Evolutionary conservation across 2,888 invertebrate species (phyloP), one percentile per base, ranked within the genome.

Genomic region (Julus scandinavius): DNA sequence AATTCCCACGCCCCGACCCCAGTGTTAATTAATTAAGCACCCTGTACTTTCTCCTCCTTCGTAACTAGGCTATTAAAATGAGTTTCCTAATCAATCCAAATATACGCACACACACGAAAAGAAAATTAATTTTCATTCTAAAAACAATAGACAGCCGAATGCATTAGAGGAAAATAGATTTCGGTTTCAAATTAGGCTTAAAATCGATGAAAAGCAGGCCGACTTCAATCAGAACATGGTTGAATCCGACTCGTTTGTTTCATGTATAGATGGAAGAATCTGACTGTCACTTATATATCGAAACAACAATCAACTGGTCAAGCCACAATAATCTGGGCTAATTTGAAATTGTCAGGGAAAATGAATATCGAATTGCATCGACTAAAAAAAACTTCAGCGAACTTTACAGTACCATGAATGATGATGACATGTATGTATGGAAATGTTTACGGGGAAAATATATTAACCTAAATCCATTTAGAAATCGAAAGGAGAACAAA

Each of bases 101-200:
- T 3, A 17, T 17, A 17, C 54, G 17, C 20, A 9, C 13, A 17
- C 6, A 54, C 72, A 72, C 20, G 29, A 72, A 7, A 72, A 9
- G 72, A 5, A 29, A 72, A 72, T 29, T 72, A 20, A 72, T 72
- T 72, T 29, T 72, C 72, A 72, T 72, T 72, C 45, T 9, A 9
- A 72, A 54, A 54, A 72, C 54, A 72, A 72, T 45, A 45, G 45
- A 72, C 72, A 72, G 20, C 20, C 6, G 72, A 63, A n/a, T 63
- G 58, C 58, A 58, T 58, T 17, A 5, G 17, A 20, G 72, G 6
- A 4, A 20, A 20, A 72, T 72, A 72, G 20, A 72, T 72, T 72
- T 72, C 29, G 72, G 72, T 72, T 29, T 72, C 72, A 72, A 72
- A 72, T 72, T 72, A 72, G 72, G 72, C 72, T 72, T 72, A 29